phyloP scores from a whole-genome alignment of 2,113 vertebrate species.

The Erythrolamprus reginae region DNA sequence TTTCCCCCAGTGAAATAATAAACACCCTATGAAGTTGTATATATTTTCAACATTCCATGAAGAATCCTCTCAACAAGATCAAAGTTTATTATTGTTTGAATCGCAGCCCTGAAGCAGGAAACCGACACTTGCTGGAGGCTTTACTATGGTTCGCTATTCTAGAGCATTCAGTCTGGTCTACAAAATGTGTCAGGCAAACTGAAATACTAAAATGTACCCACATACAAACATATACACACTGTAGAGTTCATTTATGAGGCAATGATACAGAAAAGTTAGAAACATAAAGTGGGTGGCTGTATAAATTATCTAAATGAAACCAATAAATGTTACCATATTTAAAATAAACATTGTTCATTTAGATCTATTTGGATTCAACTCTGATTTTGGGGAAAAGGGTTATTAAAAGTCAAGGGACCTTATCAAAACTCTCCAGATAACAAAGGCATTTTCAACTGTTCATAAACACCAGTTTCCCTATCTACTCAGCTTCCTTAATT shows the following conservation, averaged over 20 bases:
- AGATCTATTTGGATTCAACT: neutral
- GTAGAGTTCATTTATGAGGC: neutral
- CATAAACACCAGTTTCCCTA: neutral
- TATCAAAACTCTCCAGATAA: neutral
- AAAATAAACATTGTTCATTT: neutral
- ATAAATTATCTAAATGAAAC: neutral
- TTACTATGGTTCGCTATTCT: neutral
- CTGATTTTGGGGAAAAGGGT: neutral
- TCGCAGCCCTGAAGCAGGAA: neutral
- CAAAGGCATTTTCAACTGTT: neutral
- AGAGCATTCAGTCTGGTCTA: neutral
- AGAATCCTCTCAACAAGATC: neutral
- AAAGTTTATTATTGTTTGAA: neutral
- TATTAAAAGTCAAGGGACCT: neutral
- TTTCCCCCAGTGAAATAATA: neutral
- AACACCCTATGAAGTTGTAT: neutral
- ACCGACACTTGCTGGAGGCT: neutral
- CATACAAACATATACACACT: neutral
- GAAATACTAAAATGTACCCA: neutral
- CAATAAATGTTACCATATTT: neutral
- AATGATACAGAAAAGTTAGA: neutral
- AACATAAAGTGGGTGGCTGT: neutral
- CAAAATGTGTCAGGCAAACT: neutral
- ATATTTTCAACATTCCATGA: neutral
- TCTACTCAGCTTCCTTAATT: neutral